Evolutionary conservation across 53 echinoderm and acorn worm genomes (phyloP).

Genomic region (Echinometra lucunter): DNA sequence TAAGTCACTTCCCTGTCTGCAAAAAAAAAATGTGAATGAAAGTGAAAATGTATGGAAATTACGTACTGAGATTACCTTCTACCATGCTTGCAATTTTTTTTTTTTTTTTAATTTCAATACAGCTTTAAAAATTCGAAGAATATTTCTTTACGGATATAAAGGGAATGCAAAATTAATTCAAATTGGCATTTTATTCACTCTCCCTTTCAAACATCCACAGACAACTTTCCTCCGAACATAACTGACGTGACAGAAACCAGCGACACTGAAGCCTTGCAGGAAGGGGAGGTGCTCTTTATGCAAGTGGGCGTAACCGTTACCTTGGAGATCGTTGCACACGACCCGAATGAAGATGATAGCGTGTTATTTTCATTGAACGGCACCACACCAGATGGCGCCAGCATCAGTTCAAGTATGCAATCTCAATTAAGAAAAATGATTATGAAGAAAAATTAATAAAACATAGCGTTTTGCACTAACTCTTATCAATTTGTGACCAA

Average conservation of each 20-base stretch:
- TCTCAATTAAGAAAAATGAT: too few relatives aligned
- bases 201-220: neutral
- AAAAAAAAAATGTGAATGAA: too few relatives aligned
- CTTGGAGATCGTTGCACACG: constrained; percentile 9
- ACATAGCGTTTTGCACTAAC: neutral
- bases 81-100: too few relatives aligned
- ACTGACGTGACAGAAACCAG: neutral
- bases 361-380: neutral
- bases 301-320: constrained; percentile 40
- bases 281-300: neutral
- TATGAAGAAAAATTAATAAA: neutral
- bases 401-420: neutral
- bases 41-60: too few relatives aligned
- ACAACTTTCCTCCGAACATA: constrained; percentile 35
- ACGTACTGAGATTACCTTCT: too few relatives aligned
- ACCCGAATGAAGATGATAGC: neutral
- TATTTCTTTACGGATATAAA: neutral
- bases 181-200: neutral
- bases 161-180: neutral
- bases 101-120: too few relatives aligned
- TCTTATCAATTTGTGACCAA: neutral
- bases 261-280: neutral
- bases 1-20: too few relatives aligned
- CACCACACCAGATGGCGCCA: constrained; percentile 19
- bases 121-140: too few relatives aligned